Evolutionary conservation across 2,797 vertebrate genomes (phyloP), one percentile per base, ranked within the genome.

Genomic region (Pipistrellus nathusii): DNA sequence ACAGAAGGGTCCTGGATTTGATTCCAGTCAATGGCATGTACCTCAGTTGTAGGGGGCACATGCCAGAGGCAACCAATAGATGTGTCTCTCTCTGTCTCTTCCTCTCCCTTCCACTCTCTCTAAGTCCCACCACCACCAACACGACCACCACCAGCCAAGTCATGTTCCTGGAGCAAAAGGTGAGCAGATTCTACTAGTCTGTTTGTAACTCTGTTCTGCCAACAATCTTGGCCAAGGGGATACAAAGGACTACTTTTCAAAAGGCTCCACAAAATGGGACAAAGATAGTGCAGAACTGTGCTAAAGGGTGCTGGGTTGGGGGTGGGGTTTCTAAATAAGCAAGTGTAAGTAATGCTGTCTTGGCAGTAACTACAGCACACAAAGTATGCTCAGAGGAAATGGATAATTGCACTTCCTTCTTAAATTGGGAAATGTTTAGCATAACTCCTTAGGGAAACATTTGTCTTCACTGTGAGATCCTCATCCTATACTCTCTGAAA

Each of bases 241-340:
- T 57, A n/a, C 21, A 64, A 85, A 77, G 27, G 14, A 8, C 10
- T 8, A 44, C 25, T 85, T 59, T 87, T 64, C 3, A 7, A 20
- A 80, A 93, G 20, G 1, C 9, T 84, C 12, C 3, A 44, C 7
- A 62, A 82, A 15, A 83, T 8, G 14, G 0, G 5, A 55, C 0
- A 5, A 83, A 90, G 53, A 55, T 13, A 25, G 6, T 62, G 9
- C 3, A 53, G 15, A 62, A 69, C 23, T 48, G 8, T 84, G 8
- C 23, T 53, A 38, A 64, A 46, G 13, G 13, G 1, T 23, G 2
- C 13, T 7, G 62, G 2, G 11, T 35, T 8, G 1, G 6, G 3
- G 1, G 1, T 55, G 10, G 8, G 2, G 27, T 68, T 6, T 57
- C 44, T 85, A 59, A 30, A 30, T 9, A 44, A 51, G 4, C 1